Evolutionary conservation across 2,113 vertebrate species (phyloP).

Genomic region (Microtus richardsoni): DNA sequence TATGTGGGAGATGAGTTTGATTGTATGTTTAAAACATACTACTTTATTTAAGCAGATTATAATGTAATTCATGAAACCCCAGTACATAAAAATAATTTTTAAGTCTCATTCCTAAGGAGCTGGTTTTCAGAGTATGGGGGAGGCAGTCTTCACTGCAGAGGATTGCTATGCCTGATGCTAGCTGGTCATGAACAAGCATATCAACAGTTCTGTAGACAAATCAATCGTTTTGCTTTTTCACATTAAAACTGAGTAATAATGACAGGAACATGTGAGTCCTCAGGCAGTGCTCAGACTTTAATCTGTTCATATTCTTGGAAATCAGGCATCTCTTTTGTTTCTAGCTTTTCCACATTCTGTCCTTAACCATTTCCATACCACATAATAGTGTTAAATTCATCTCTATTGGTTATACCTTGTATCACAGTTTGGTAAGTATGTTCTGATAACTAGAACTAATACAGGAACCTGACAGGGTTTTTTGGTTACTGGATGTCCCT

Average conservation of each 20-base stretch:
- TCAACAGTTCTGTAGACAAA: not conserved
- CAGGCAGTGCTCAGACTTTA: not conserved
- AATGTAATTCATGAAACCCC: not conserved
- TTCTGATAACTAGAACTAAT: not conserved
- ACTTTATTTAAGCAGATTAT: not conserved
- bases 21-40: not conserved
- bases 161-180: not conserved
- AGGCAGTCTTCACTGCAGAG: not conserved
- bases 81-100: not conserved
- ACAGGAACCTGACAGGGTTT: not conserved
- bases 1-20: not conserved
- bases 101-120: not conserved
- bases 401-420: constrained; percentile 1
- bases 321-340: not conserved
- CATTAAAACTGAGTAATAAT: not conserved
- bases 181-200: not conserved
- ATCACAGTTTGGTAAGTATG: not conserved
- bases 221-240: not conserved
- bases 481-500: not conserved
- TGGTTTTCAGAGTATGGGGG: not conserved
- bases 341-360: constrained; percentile 14
- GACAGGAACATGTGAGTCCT: not conserved
- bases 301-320: not conserved
- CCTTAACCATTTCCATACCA: not conserved
- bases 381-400: not conserved